Evolutionary conservation across 2,888 invertebrate genomes (phyloP).

Genomic region (Macrophya alboannulata): DNA sequence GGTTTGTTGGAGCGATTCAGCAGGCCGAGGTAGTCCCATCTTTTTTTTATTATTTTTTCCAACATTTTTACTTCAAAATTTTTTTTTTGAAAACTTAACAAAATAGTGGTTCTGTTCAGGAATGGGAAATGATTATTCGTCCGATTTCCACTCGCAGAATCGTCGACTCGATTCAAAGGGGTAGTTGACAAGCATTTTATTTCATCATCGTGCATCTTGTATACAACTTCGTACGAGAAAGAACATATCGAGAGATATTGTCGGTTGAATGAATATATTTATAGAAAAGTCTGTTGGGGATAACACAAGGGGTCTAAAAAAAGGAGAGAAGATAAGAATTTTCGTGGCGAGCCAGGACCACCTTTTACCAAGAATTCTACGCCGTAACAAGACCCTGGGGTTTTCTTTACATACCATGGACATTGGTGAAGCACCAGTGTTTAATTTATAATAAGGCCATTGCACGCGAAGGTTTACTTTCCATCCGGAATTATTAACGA

Average conservation of each 20-base stretch:
- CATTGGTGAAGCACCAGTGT: conserved; percentile 27
- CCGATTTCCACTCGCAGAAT: neutral
- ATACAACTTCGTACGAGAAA: neutral
- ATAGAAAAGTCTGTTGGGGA: neutral
- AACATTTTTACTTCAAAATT: neutral
- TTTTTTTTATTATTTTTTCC: neutral
- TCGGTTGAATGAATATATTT: conserved; percentile 21
- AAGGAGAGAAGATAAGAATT: neutral
- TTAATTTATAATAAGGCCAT: conserved; percentile 44
- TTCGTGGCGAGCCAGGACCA: conserved; percentile 2
- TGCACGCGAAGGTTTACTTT: conserved; percentile 6
- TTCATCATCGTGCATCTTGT: neutral
- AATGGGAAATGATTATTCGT: neutral
- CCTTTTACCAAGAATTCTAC: conserved; percentile 26
- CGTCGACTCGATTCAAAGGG: neutral
- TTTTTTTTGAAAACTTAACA: neutral
- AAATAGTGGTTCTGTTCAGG: neutral
- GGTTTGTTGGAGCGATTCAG: conserved; percentile 3
- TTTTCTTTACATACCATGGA: conserved; percentile 7
- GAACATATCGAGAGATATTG: neutral
- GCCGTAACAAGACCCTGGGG: conserved; percentile 12
- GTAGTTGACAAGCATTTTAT: conserved; percentile 11
- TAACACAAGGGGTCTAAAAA: conserved; percentile 10
- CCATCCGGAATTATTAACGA: neutral
- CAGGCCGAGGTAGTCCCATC: neutral